Conservation (phyloP, 2,888 invertebrate genomes). For the Agrochola litura region DNA sequence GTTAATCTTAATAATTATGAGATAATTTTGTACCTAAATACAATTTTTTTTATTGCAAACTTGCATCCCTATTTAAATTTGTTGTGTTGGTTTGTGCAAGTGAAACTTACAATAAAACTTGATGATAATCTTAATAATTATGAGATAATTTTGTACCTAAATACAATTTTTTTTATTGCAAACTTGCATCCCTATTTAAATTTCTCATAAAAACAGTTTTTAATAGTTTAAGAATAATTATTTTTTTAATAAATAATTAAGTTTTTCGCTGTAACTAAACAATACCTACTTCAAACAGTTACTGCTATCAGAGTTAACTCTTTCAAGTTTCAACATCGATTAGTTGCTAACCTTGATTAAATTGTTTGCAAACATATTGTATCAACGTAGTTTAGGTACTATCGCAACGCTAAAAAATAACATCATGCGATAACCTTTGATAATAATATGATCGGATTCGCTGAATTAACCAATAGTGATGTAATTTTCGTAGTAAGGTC, state of each 20-base stretch:
- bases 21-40: not conserved
- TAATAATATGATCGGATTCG: slow-evolving; percentile 24
- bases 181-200: not conserved
- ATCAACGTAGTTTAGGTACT: slow-evolving; percentile 55
- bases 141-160: not conserved
- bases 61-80: not conserved
- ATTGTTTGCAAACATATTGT: slow-evolving; percentile 69
- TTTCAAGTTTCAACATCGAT: slow-evolving; percentile 54
- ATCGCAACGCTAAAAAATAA: slow-evolving; percentile 53
- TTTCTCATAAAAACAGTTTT: not conserved
- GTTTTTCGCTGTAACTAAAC: slow-evolving; percentile 1
- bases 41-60: not conserved
- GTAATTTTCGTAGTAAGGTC: slow-evolving; percentile 7
- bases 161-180: not conserved
- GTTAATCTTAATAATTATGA: not conserved
- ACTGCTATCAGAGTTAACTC: slow-evolving; percentile 19
- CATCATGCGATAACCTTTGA: slow-evolving; percentile 57
- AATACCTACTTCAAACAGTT: slow-evolving; percentile 18
- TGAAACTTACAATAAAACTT: too few relatives aligned
- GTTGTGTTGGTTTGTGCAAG: too few relatives aligned
- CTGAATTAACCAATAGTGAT: slow-evolving; percentile 27
- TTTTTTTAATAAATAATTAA: too few relatives aligned
- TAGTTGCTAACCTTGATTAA: slow-evolving; percentile 59
- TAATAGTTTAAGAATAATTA: not conserved
- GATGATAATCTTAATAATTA: not conserved